phyloP scores from a whole-genome alignment of 2,113 vertebrate genomes.

The Scatophagus argus region DNA sequence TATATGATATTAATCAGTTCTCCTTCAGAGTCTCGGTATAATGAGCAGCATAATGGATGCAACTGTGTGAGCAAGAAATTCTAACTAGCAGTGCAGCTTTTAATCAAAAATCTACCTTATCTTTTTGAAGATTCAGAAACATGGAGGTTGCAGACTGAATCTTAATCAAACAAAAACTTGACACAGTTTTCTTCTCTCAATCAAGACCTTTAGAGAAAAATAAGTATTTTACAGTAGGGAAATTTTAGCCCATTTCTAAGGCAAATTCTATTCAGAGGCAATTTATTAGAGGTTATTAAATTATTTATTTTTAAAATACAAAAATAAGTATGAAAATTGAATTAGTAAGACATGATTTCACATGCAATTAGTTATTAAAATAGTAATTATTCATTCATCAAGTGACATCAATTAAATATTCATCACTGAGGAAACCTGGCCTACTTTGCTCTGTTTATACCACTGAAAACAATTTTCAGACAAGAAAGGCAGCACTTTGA shows the following conservation, averaged over 20 bases:
- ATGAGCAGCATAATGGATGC: background rate
- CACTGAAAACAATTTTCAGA: background rate
- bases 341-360: background rate
- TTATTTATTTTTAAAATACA: background rate
- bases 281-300: background rate
- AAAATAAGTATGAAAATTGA: background rate
- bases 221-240: too few relatives aligned
- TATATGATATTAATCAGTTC: background rate
- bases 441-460: background rate
- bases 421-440: background rate
- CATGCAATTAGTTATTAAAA: slow-evolving; percentile 4
- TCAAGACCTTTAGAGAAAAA: background rate
- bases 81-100: background rate
- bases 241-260: background rate
- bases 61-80: background rate
- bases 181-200: background rate
- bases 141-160: background rate
- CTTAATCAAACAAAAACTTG: background rate
- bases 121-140: background rate
- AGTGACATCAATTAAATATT: slow-evolving; percentile 1
- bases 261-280: background rate
- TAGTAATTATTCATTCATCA: background rate
- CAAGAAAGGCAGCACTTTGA: background rate
- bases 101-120: background rate
- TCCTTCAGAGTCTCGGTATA: too few relatives aligned